Conservation (phyloP, 64 coral and sea anemone species). For the Montipora foliosa region DNA sequence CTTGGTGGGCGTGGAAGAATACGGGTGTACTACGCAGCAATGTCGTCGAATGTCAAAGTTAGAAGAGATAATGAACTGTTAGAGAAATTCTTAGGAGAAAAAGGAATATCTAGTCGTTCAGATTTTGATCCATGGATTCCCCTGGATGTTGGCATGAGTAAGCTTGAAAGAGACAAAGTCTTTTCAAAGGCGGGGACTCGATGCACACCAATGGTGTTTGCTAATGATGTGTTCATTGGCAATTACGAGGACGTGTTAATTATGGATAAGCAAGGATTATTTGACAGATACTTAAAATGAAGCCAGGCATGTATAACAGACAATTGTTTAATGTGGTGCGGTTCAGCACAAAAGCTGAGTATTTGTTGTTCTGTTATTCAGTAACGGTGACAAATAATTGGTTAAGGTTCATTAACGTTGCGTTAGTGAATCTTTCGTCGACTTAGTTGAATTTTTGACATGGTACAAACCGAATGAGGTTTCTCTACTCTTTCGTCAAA, state of each 20-base stretch:
- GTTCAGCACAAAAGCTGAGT: neutral
- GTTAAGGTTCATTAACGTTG: neutral
- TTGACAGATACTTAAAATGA: conserved; percentile 68
- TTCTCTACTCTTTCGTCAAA: too few species aligned
- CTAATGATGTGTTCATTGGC: conserved; percentile 84
- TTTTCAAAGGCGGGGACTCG: conserved; percentile 86
- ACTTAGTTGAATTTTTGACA: neutral
- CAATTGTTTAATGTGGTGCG: neutral
- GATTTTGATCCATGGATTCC: conserved; percentile 81
- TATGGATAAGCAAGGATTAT: conserved; percentile 89
- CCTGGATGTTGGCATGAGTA: conserved; percentile 83
- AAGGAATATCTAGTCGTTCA: conserved; percentile 65
- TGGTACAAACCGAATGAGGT: too few species aligned
- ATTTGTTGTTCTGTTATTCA: neutral
- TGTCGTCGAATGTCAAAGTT: conserved; percentile 74
- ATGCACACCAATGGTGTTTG: conserved; percentile 84
- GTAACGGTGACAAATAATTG: neutral
- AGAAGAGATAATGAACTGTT: conserved; percentile 73
- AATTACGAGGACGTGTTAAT: conserved; percentile 90
- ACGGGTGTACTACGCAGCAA: conserved; percentile 86
- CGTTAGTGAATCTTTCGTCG: neutral
- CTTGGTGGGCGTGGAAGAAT: conserved; percentile 68
- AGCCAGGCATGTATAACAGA: neutral
- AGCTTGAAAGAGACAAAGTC: conserved; percentile 78
- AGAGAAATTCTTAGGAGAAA: conserved; percentile 77